Evolutionary conservation across 2,113 vertebrate genomes (phyloP).

Genomic region (Tetrao urogallus): DNA sequence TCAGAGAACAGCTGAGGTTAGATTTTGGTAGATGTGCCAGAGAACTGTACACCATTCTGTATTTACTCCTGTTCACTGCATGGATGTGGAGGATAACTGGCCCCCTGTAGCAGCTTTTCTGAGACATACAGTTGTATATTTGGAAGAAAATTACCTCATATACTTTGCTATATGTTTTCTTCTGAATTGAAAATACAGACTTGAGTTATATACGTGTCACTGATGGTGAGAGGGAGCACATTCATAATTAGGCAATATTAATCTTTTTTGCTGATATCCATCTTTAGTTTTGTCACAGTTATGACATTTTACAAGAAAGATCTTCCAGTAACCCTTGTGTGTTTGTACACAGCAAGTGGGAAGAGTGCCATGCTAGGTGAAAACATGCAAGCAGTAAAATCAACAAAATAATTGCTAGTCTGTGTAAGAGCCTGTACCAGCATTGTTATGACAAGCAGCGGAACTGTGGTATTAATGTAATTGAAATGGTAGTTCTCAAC

Average conservation of each 20-base stretch:
- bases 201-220: background rate
- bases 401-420: background rate
- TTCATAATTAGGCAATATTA: background rate
- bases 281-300: background rate
- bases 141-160: background rate
- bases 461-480: conserved; percentile 29
- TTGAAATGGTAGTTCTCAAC: background rate
- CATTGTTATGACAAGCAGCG: conserved; percentile 19
- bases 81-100: background rate
- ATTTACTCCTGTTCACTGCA: background rate
- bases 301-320: background rate
- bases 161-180: background rate
- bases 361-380: background rate
- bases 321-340: background rate
- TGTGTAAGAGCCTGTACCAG: background rate
- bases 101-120: background rate
- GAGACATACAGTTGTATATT: background rate
- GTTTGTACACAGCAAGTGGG: background rate
- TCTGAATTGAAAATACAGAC: background rate
- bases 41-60: background rate
- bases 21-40: background rate
- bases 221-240: background rate
- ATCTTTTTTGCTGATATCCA: background rate
- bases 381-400: background rate
- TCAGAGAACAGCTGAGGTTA: background rate